Evolutionary conservation across 2,113 vertebrate species (phyloP).

Genomic region (Mola mola): DNA sequence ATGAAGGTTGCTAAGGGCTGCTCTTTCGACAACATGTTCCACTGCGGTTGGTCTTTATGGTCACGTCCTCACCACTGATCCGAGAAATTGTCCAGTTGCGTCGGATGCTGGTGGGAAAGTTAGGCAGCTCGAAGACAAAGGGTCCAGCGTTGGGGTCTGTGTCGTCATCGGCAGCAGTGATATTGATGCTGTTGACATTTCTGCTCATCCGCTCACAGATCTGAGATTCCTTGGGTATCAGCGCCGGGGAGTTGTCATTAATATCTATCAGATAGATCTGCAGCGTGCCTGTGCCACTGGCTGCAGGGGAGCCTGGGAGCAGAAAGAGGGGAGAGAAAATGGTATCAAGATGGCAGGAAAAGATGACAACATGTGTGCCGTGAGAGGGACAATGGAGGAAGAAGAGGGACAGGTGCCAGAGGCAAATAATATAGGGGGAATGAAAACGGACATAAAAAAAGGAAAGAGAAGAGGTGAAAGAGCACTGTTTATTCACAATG

Average conservation of each 20-base stretch:
- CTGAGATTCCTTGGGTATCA: conserved; percentile 93
- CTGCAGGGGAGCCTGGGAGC: conserved; percentile 86
- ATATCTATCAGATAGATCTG: conserved; percentile 97
- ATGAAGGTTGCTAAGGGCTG: too few relatives aligned
- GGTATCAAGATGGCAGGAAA: conserved; percentile 29
- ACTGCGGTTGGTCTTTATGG: too few relatives aligned
- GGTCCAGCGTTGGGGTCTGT: conserved; percentile 93
- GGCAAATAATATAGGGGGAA: conserved; percentile 26
- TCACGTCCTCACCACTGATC: conserved; percentile 87
- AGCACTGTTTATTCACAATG: conserved; percentile 42
- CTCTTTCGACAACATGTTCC: too few relatives aligned
- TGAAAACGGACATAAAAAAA: conserved; percentile 18
- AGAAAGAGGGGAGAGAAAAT: conserved; percentile 34
- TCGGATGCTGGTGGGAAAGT: conserved; percentile 85
- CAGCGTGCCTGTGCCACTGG: conserved; percentile 93
- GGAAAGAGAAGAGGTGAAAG: conserved; percentile 18
- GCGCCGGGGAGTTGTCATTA: conserved; percentile 93
- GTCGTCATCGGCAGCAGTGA: conserved; percentile 92
- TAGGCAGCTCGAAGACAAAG: conserved; percentile 95
- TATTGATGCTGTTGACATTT: conserved; percentile 89
- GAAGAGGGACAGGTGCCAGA: conserved; percentile 31
- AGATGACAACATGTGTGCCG: conserved; percentile 33
- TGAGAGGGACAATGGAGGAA: conserved; percentile 22
- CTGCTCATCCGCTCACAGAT: conserved; percentile 89
- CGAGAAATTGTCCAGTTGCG: conserved; percentile 96